These are phyloP conservation scores for Actinemys pallida DNA, from an alignment of 2,113 vertebrate genomes.

Conservation along the genomic window DNA sequence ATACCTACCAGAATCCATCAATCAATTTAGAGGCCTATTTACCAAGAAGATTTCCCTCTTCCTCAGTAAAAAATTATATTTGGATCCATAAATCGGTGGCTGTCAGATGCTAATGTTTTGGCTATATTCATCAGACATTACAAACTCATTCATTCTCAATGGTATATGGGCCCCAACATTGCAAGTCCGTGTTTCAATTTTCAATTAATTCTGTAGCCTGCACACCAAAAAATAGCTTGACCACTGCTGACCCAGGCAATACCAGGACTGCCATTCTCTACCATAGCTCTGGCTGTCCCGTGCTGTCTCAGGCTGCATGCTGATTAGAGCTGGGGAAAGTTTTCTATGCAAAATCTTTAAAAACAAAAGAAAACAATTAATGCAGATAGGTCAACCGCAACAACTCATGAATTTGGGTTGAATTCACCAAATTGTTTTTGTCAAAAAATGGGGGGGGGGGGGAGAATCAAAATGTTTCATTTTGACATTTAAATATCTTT, in stretches of 20 bases:
- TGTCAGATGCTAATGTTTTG: neutral
- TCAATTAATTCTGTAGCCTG: neutral
- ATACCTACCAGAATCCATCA: constrained; percentile 23
- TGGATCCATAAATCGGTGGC: constrained; percentile 9
- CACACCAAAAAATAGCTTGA: neutral
- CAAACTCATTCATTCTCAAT: neutral
- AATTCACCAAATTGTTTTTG: too few relatives aligned
- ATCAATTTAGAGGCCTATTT: constrained; percentile 24
- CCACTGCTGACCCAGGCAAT: neutral
- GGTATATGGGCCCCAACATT: neutral
- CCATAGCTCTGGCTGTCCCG: neutral
- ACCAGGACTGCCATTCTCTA: neutral
- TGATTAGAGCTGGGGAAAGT: neutral
- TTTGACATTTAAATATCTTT: too few relatives aligned
- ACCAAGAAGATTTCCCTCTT: neutral
- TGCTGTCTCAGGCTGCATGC: neutral
- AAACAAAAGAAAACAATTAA: too few relatives aligned
- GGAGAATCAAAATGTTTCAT: too few relatives aligned
- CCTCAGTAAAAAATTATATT: neutral
- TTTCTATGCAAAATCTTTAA: neutral
- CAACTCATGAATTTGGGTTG: too few relatives aligned
- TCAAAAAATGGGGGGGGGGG: too few relatives aligned
- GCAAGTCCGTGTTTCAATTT: neutral
- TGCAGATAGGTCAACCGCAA: too few relatives aligned
- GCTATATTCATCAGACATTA: neutral